Conservation (phyloP, 1,140 invertebrate genomes). For the Temnothorax curvispinosus region DNA sequence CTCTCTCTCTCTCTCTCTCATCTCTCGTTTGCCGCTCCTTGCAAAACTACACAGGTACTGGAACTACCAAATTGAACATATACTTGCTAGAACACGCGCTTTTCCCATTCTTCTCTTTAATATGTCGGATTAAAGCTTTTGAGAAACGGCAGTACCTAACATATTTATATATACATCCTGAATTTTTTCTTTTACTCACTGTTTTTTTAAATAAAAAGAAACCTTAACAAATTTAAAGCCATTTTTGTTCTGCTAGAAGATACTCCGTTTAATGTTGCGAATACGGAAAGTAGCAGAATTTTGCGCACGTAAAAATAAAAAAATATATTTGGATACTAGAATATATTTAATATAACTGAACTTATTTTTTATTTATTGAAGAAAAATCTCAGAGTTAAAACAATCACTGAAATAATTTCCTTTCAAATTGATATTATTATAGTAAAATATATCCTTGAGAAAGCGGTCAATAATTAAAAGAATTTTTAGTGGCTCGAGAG, state of each 20-base stretch:
- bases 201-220: conserved; percentile 30
- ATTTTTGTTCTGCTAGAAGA: conserved; percentile 1
- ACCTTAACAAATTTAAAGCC: neutral
- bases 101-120: neutral
- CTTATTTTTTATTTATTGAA: neutral
- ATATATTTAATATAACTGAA: neutral
- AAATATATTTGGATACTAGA: neutral
- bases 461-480: neutral
- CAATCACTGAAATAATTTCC: neutral
- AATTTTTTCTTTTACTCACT: neutral
- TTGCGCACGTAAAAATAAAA: neutral
- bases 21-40: conserved; percentile 34
- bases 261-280: neutral
- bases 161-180: neutral
- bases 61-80: conserved; percentile 47
- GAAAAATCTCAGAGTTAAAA: neutral
- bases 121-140: conserved; percentile 2
- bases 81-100: conserved; percentile 23
- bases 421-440: neutral
- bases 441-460: neutral
- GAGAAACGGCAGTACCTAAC: neutral
- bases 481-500: conserved; percentile 5
- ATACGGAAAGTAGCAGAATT: neutral
- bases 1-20: neutral
- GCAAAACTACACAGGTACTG: conserved; percentile 46